phyloP scores from a whole-genome alignment of 2,888 invertebrate genomes.

The Chrysolina oricalcia region DNA sequence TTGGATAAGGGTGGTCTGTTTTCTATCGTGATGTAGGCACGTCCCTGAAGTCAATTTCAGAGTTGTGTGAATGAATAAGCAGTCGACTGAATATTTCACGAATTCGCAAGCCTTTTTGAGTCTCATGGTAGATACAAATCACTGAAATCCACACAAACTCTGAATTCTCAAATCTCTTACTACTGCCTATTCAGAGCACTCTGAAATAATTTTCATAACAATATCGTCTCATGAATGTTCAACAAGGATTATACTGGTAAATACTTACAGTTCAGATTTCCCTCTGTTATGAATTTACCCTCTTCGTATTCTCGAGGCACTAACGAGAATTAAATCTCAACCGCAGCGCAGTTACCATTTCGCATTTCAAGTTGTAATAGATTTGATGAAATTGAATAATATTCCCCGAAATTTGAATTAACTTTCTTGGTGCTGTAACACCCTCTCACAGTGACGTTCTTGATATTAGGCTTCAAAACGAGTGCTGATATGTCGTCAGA shows the following conservation, averaged over 20 bases:
- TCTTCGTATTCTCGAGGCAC: slow-evolving; percentile 1
- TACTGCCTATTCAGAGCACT: not conserved
- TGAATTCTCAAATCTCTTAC: not conserved
- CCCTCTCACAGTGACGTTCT: not conserved
- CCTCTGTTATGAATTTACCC: slow-evolving; percentile 8
- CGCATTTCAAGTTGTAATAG: not conserved
- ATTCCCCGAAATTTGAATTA: slow-evolving; percentile 3
- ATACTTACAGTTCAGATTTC: slow-evolving; percentile 19
- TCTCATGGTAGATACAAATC: not conserved
- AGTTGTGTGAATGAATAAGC: no score
- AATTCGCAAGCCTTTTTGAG: no score
- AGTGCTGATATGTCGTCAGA: not conserved
- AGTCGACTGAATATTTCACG: no score
- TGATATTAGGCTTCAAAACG: not conserved
- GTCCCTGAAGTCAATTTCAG: no score
- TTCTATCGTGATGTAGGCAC: no score
- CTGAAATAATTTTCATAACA: slow-evolving; percentile 4
- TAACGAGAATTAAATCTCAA: slow-evolving; percentile 21
- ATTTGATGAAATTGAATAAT: slow-evolving; percentile 10
- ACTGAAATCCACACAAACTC: not conserved
- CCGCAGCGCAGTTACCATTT: slow-evolving; percentile 5
- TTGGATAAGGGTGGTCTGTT: no score
- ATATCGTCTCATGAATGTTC: slow-evolving; percentile 17
- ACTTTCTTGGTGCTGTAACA: not conserved
- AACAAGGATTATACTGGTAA: slow-evolving; percentile 19